Conservation (phyloP, 2,797 vertebrate species). For the Delichon dasypus region DNA sequence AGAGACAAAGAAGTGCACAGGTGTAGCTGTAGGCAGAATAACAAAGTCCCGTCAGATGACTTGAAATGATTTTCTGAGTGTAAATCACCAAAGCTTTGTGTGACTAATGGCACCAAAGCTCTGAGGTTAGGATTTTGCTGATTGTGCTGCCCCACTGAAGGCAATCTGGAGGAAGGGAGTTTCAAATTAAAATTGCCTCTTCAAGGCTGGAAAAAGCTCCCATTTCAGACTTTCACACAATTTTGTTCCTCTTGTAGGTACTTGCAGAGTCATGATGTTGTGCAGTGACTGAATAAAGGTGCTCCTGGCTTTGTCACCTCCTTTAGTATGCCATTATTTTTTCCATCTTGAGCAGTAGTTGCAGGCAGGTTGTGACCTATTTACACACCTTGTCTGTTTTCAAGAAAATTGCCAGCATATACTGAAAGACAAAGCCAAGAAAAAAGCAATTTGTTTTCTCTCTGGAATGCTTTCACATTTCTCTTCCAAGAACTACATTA, state of each 20-base stretch:
- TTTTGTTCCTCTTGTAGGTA: not conserved
- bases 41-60: slow-evolving; percentile 23
- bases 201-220: not conserved
- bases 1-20: slow-evolving; percentile 49
- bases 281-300: not conserved
- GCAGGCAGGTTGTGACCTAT: not conserved
- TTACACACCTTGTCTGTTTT: not conserved
- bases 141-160: slow-evolving; percentile 21
- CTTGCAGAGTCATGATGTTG: not conserved
- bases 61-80: slow-evolving; percentile 49
- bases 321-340: not conserved
- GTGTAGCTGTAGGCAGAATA: slow-evolving; percentile 58
- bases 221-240: not conserved
- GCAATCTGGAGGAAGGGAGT: not conserved
- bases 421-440: slow-evolving; percentile 6
- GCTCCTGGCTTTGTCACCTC: not conserved
- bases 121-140: slow-evolving; percentile 50
- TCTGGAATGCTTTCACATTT: not conserved
- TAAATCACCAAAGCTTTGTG: slow-evolving; percentile 47
- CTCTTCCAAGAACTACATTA: not conserved
- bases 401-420: not conserved
- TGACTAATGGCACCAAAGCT: slow-evolving; percentile 11
- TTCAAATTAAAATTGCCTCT: slow-evolving; percentile 46
- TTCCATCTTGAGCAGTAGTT: not conserved
- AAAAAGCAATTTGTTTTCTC: not conserved